phyloP scores from a whole-genome alignment of 2,797 vertebrate species.

The Liasis olivaceus region DNA sequence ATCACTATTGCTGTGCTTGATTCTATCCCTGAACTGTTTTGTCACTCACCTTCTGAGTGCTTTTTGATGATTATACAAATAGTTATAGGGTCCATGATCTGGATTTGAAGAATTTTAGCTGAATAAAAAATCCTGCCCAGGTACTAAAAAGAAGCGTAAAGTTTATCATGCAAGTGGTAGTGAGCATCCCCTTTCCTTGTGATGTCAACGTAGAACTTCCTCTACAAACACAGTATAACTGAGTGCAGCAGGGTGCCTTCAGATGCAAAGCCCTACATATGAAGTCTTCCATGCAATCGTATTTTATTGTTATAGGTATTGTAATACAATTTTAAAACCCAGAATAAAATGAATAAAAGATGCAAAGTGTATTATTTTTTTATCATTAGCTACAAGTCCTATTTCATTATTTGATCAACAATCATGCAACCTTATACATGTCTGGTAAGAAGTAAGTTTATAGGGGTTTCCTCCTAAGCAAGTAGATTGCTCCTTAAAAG shows the following conservation, averaged over 20 bases:
- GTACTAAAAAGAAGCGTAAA: background rate
- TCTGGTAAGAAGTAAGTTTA: background rate
- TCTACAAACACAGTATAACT: background rate
- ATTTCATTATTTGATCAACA: background rate
- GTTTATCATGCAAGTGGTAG: background rate
- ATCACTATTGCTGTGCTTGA: background rate
- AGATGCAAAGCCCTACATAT: background rate
- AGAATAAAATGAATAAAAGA: background rate
- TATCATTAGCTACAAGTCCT: background rate
- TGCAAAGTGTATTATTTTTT: background rate
- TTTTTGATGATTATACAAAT: background rate
- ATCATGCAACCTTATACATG: background rate
- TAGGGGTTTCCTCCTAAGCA: background rate
- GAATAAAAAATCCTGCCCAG: background rate
- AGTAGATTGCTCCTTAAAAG: background rate
- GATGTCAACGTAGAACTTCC: background rate
- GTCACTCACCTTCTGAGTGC: background rate
- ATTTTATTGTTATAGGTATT: background rate
- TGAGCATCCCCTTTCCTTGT: background rate
- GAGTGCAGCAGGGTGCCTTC: background rate
- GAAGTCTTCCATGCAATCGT: background rate
- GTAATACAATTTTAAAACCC: background rate
- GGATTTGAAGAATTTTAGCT: background rate
- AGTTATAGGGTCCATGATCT: background rate
- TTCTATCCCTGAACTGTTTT: background rate